Evolutionary conservation across 1,140 invertebrate genomes (phyloP).

Genomic region (Bilobella aurantiaca): DNA sequence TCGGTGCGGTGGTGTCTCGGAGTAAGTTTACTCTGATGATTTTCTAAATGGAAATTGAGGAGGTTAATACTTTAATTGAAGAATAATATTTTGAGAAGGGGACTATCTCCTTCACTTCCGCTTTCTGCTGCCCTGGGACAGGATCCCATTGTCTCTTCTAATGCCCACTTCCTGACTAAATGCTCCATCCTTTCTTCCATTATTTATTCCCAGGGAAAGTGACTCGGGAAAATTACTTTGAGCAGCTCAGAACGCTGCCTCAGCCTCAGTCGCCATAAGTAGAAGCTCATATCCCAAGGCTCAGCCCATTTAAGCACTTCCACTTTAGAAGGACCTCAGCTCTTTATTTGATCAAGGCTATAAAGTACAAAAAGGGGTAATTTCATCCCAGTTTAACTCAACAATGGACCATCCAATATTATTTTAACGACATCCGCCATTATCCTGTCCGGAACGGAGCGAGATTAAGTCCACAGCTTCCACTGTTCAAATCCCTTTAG

Average conservation of each 20-base stretch:
- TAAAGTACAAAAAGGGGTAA: slow-evolving; percentile 1
- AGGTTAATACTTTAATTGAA: slow-evolving; percentile 3
- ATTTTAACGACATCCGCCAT: slow-evolving; percentile 5
- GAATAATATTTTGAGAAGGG: slow-evolving; percentile 5
- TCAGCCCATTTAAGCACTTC: no score
- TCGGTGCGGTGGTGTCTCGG: no score
- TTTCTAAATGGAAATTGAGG: neutral
- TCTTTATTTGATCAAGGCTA: neutral
- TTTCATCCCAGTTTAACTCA: slow-evolving; percentile 1
- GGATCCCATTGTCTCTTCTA: neutral
- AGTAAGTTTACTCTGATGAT: slow-evolving; percentile 3
- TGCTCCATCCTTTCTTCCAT: neutral
- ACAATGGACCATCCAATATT: slow-evolving; percentile 7
- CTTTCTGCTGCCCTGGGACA: neutral
- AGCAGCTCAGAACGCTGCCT: no score
- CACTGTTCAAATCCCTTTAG: neutral
- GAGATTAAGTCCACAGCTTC: neutral
- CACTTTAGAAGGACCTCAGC: neutral
- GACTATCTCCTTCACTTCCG: neutral
- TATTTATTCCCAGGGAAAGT: no score
- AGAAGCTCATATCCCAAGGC: no score
- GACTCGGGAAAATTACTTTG: no score
- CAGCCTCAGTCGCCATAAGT: no score
- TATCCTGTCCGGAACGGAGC: neutral
- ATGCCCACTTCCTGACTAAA: neutral